A percentile compares a stretch with the other conserved stretches of the same genome.
phyloP scores from a whole-genome alignment of 1,140 invertebrate species.

The Eupristina koningsbergeri region DNA sequence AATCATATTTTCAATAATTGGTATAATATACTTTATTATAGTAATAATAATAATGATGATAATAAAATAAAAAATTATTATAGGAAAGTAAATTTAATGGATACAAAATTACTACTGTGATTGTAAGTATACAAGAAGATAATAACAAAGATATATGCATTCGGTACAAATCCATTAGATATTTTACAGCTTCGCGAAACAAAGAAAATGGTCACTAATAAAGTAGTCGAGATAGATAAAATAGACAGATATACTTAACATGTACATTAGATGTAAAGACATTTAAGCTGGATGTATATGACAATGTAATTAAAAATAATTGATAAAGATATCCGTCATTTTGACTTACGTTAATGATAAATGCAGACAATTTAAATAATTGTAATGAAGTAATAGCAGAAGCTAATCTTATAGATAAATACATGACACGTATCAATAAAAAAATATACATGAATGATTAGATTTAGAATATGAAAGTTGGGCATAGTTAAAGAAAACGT shows the following conservation, averaged over 20 bases:
- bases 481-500: not conserved
- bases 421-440: not conserved
- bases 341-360: not conserved
- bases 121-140: not conserved
- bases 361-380: not conserved
- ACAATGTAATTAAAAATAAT: not conserved
- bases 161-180: conserved; percentile 31
- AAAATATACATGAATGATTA: not conserved
- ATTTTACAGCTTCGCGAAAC: not conserved
- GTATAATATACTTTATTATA: no score
- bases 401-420: not conserved
- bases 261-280: not conserved
- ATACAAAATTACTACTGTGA: not conserved
- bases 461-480: not conserved
- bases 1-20: no score
- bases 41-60: no score
- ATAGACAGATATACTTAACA: not conserved
- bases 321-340: not conserved
- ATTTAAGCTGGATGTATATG: not conserved
- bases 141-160: not conserved
- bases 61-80: no score
- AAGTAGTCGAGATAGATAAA: conserved; percentile 1
- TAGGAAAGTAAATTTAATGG: no score
- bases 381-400: not conserved
- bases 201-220: conserved; percentile 11